A percentile compares a stretch with the other conserved stretches of the same genome.
phyloP scores from a whole-genome alignment of 2,888 invertebrate genomes.

The Lasioglossum vierecki region DNA sequence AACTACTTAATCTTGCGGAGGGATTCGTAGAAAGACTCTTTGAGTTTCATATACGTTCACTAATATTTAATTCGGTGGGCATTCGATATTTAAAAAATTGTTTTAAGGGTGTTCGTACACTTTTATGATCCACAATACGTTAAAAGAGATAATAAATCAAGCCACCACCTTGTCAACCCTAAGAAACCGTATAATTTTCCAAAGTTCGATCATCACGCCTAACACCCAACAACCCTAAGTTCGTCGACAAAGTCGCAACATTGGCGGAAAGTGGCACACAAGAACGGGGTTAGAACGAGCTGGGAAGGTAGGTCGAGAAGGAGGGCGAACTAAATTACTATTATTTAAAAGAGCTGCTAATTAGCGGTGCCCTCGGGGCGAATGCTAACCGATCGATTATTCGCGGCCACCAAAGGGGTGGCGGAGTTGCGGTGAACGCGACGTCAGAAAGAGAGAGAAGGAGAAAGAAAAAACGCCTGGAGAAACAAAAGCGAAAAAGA shows the following conservation, averaged over 20 bases:
- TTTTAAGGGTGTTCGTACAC: too few relatives aligned
- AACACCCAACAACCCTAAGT: background rate
- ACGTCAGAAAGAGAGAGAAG: background rate
- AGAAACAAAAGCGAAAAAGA: slow-evolving; percentile 6
- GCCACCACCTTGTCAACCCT: background rate
- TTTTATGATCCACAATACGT: too few relatives aligned
- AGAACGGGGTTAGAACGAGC: slow-evolving; percentile 7
- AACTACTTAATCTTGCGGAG: background rate
- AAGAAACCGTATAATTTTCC: background rate
- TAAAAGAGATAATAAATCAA: too few relatives aligned
- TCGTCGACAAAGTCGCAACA: background rate
- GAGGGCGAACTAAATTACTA: slow-evolving; percentile 6
- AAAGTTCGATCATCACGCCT: too few relatives aligned
- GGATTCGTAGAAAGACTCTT: slow-evolving; percentile 15
- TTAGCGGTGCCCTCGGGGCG: slow-evolving; percentile 7
- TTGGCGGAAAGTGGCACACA: background rate
- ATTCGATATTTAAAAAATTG: too few relatives aligned
- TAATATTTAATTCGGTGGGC: too few relatives aligned
- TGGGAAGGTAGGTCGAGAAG: background rate
- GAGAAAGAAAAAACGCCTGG: background rate
- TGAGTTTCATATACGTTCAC: too few relatives aligned
- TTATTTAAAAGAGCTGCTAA: slow-evolving; percentile 35
- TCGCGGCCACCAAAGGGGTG: slow-evolving; percentile 11
- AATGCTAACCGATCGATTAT: slow-evolving; percentile 31
- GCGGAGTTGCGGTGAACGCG: background rate